phyloP scores from a whole-genome alignment of 2,888 invertebrate species.

The Acanthosoma haemorrhoidale region DNA sequence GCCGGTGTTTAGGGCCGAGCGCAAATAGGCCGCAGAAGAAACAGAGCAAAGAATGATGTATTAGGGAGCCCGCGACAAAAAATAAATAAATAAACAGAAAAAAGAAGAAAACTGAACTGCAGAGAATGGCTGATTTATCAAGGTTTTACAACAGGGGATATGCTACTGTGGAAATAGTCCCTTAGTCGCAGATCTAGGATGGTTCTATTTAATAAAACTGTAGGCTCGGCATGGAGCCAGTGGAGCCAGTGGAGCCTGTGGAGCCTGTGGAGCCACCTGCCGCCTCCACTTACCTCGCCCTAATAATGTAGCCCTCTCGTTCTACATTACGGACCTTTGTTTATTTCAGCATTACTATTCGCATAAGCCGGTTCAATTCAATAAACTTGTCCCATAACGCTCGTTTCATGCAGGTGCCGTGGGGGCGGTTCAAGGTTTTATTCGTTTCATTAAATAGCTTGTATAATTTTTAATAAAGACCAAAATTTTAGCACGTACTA shows the following conservation, averaged over 20 bases:
- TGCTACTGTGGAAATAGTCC: neutral
- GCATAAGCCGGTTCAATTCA: neutral
- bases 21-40: neutral
- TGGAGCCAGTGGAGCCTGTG: neutral
- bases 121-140: neutral
- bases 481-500: too few species aligned
- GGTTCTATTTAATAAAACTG: conserved; percentile 8
- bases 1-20: neutral
- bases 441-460: too few species aligned
- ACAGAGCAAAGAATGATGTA: neutral
- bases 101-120: neutral
- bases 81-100: neutral
- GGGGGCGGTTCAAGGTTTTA: too few species aligned
- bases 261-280: neutral
- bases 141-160: neutral
- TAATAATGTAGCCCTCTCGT: neutral
- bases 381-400: neutral
- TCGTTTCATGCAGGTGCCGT: too few species aligned
- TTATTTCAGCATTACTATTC: conserved; percentile 6
- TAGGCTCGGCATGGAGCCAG: too few species aligned
- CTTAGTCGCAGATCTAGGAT: neutral
- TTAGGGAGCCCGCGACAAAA: neutral
- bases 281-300: neutral
- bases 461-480: too few species aligned
- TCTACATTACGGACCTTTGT: neutral